Percentiles rank a stretch among this genome's conserved stretches.
Conservation (phyloP, 2,797 vertebrate genomes). For the Channallabes apus region DNA sequence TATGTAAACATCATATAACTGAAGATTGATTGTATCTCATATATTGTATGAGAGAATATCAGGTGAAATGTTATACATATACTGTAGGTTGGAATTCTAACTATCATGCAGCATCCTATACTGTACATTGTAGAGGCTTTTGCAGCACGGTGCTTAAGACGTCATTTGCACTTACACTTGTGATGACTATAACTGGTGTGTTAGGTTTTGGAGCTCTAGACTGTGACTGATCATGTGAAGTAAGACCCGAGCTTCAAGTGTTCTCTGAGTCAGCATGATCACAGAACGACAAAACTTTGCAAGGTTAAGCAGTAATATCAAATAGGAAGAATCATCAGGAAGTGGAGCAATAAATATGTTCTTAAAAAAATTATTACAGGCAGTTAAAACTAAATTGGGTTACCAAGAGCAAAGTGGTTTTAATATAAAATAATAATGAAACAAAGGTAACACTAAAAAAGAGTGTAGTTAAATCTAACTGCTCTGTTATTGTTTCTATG, state of each 20-base stretch:
- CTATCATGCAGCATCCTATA: neutral
- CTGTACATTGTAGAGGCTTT: neutral
- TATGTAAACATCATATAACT: slow-evolving; percentile 6
- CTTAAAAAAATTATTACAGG: neutral
- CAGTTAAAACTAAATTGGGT: neutral
- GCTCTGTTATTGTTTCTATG: neutral
- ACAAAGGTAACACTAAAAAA: neutral
- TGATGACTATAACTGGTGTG: neutral
- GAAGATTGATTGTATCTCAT: neutral
- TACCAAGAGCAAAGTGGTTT: neutral
- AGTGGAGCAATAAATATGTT: neutral
- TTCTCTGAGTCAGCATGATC: neutral
- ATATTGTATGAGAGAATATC: neutral
- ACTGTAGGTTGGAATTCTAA: neutral
- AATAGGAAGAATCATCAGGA: neutral
- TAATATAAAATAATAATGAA: neutral
- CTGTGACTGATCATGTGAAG: neutral
- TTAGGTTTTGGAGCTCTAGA: neutral
- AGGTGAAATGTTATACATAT: neutral
- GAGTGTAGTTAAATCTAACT: neutral
- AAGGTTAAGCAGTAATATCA: neutral
- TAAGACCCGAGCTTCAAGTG: neutral
- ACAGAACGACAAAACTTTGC: neutral
- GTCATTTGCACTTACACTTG: neutral
- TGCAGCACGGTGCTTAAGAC: neutral